Percentiles rank a stretch among this genome's conserved stretches.
Conservation (phyloP, 2,797 vertebrate species). For the Mallotus villosus region DNA sequence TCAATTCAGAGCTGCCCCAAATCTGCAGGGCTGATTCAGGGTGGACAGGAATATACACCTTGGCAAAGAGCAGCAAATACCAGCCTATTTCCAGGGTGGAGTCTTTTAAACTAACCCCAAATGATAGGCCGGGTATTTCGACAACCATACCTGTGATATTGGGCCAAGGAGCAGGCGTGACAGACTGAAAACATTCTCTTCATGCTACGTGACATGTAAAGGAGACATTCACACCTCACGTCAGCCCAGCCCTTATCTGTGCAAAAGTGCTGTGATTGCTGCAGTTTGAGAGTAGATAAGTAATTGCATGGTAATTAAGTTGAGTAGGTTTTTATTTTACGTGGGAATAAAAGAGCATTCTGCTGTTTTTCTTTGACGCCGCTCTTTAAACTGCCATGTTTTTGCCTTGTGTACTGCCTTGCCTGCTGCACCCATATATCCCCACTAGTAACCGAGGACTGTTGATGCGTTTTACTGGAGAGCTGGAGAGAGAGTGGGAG, state of each 20-base stretch:
- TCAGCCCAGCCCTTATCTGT: neutral
- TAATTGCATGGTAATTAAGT: conserved; percentile 8
- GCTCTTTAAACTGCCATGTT: neutral
- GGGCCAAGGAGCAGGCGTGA: neutral
- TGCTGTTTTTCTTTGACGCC: neutral
- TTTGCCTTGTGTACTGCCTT: neutral
- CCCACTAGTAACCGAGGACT: conserved; percentile 47
- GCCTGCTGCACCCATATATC: no score
- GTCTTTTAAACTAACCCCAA: neutral
- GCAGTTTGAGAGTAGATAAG: neutral
- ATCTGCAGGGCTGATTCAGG: neutral
- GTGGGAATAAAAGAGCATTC: neutral
- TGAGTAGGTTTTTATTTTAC: neutral
- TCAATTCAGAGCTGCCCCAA: neutral
- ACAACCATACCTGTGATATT: neutral
- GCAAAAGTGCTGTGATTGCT: neutral
- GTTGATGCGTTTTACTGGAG: conserved; percentile 56
- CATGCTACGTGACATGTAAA: neutral
- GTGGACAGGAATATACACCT: neutral
- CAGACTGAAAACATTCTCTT: neutral
- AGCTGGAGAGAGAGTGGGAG: conserved; percentile 24
- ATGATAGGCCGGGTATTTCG: neutral
- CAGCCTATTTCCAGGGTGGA: neutral
- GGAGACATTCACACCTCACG: neutral
- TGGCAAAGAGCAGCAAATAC: neutral